Conservation (phyloP, 1,140 invertebrate genomes). For the Drosophila guanche region DNA sequence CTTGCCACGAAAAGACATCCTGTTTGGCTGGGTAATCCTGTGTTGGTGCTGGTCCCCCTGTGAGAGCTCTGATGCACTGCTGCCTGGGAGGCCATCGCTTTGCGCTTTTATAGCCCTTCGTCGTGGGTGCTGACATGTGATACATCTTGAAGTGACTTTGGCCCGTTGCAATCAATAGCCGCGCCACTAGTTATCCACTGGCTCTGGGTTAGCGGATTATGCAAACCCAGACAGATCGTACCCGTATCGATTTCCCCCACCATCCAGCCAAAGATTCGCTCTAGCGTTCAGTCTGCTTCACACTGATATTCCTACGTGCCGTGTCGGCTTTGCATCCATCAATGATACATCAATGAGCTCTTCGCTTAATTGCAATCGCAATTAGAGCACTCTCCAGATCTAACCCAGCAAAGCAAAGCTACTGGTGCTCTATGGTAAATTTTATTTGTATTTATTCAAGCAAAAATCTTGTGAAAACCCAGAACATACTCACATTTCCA, state of each 20-base stretch:
- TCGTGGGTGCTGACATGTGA: constrained; percentile 40
- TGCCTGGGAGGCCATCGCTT: constrained; percentile 8
- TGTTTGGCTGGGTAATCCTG: constrained; percentile 2
- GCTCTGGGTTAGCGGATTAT: constrained; percentile 60
- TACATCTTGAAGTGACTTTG: constrained; percentile 53
- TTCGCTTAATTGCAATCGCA: constrained; percentile 20
- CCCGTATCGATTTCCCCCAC: constrained; percentile 59
- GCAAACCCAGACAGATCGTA: constrained; percentile 42
- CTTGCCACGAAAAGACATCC: constrained; percentile 82
- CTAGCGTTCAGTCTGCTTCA: constrained; percentile 62
- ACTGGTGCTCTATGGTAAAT: neutral
- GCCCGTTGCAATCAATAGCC: constrained; percentile 64
- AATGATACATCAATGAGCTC: constrained; percentile 34
- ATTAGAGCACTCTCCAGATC: neutral
- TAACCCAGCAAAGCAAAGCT: neutral
- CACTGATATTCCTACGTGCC: constrained; percentile 46
- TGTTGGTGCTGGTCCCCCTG: neutral
- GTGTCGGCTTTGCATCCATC: constrained; percentile 45
- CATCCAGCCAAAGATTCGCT: constrained; percentile 29
- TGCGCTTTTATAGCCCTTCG: constrained; percentile 55
- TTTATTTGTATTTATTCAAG: constrained; percentile 43
- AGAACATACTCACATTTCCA: constrained; percentile 31
- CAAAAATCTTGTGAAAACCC: constrained; percentile 35
- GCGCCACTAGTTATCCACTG: constrained; percentile 26
- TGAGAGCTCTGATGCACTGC: constrained; percentile 47